These are phyloP conservation scores for Geotria australis DNA, from an alignment of 2,797 vertebrate species.

Conservation along the genomic window DNA sequence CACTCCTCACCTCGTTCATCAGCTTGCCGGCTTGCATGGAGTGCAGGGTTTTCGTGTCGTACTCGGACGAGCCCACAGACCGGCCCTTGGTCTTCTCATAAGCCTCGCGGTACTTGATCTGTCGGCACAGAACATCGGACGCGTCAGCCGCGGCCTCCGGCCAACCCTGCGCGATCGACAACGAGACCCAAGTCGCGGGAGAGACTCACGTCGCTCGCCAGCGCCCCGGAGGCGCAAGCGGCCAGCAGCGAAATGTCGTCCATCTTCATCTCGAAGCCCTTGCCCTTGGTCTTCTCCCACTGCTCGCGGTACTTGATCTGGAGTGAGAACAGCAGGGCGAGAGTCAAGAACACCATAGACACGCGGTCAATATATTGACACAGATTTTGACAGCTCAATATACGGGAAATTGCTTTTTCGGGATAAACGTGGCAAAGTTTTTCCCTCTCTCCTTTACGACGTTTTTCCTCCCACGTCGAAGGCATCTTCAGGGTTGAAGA, in stretches of 20 bases:
- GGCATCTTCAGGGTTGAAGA: too few species aligned
- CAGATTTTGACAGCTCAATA: too few species aligned
- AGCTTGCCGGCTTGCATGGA: conserved; percentile 67
- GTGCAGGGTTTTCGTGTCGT: conserved; percentile 63
- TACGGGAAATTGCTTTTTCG: too few species aligned
- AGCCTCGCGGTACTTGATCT: not conserved
- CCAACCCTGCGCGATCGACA: too few species aligned
- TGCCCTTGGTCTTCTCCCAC: conserved; percentile 57
- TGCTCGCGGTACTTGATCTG: conserved; percentile 37
- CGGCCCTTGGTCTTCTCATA: not conserved
- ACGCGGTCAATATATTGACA: too few species aligned
- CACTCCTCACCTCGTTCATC: conserved; percentile 39
- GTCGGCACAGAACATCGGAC: not conserved
- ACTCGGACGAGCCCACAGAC: conserved; percentile 3
- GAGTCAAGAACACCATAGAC: too few species aligned
- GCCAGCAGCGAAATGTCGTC: conserved; percentile 85
- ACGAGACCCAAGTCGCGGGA: too few species aligned
- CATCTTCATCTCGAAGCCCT: conserved; percentile 72
- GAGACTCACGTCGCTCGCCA: conserved; percentile 73
- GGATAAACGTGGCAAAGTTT: too few species aligned
- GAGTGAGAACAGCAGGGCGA: too few species aligned
- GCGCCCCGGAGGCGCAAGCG: conserved; percentile 58
- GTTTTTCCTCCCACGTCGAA: too few species aligned
- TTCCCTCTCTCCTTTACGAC: too few species aligned
- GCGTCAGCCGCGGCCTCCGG: too few species aligned